These are phyloP conservation scores for Hydractinia symbiolongicarpus DNA, from an alignment of 30 jellyfish, hydroid and myxozoan genomes.

Conservation along the genomic window DNA sequence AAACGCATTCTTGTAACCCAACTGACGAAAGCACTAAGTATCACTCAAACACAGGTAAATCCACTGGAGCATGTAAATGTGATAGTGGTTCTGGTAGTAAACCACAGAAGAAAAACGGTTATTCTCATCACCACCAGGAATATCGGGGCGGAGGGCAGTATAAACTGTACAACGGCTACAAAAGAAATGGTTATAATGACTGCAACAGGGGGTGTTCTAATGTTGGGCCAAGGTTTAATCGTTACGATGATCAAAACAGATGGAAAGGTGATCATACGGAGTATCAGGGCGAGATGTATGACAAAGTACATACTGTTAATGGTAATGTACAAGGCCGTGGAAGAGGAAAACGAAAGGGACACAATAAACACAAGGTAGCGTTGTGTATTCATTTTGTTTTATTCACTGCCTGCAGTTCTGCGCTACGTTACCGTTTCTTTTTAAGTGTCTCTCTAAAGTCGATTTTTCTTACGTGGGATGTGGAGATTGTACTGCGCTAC, in stretches of 20 bases:
- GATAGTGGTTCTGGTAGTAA: conserved; percentile 2
- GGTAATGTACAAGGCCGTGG: background rate
- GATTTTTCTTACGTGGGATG: too few species aligned
- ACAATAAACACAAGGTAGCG: conserved; percentile 6
- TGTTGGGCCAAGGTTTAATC: conserved; percentile 22
- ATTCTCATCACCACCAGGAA: background rate
- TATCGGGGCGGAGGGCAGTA: background rate
- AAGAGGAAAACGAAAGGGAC: conserved; percentile 9
- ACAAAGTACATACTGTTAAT: background rate
- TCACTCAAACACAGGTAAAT: background rate
- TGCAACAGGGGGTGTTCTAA: background rate
- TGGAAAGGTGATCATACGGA: conserved; percentile 9
- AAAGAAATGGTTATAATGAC: conserved; percentile 17
- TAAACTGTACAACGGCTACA: conserved; percentile 5
- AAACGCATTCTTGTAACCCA: background rate
- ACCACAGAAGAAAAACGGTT: conserved; percentile 19
- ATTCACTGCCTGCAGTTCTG: too few species aligned
- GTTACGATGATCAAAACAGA: conserved; percentile 14
- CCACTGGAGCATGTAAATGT: conserved; percentile 12
- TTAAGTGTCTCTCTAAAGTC: too few species aligned
- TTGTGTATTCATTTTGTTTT: too few species aligned
- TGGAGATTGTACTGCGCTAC: too few species aligned
- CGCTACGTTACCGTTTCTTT: too few species aligned
- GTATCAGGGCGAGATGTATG: conserved; percentile 1
- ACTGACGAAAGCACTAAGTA: background rate